Percentiles rank a stretch among this genome's conserved stretches.
phyloP scores from a whole-genome alignment of 2,113 vertebrate species.

The Notechis scutatus region DNA sequence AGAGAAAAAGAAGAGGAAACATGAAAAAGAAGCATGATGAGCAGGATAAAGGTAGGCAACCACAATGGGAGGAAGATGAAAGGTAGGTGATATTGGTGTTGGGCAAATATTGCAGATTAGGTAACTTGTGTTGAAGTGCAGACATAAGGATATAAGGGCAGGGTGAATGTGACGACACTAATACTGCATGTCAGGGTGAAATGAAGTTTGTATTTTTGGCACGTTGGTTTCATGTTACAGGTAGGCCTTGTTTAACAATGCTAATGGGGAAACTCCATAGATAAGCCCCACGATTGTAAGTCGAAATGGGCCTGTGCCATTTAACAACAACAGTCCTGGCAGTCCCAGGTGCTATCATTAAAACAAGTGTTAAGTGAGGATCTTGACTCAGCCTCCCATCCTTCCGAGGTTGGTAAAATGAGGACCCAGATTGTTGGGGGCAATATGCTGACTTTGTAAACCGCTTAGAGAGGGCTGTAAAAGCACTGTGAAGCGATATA shows the following conservation, averaged over 20 bases:
- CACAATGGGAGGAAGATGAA: neutral
- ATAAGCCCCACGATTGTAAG: neutral
- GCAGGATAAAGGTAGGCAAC: neutral
- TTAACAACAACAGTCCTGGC: neutral
- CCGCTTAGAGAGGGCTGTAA: too few relatives aligned
- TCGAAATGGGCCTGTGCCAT: neutral
- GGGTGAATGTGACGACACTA: neutral
- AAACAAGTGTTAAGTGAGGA: neutral
- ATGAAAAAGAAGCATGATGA: neutral
- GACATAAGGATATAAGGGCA: neutral
- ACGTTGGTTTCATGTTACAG: neutral
- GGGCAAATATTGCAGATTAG: neutral
- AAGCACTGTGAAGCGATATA: too few relatives aligned
- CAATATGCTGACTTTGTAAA: too few relatives aligned
- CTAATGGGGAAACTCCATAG: neutral
- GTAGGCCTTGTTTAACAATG: neutral
- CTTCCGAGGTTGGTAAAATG: too few relatives aligned
- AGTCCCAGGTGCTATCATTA: neutral
- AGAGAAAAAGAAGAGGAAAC: neutral
- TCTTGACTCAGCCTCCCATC: too few relatives aligned
- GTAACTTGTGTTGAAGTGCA: neutral
- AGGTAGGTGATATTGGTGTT: neutral
- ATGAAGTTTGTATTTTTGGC: neutral
- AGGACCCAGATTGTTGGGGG: too few relatives aligned
- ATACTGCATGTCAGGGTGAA: neutral